Conservation (phyloP, 1,140 invertebrate genomes). For the Adoxophyes honmai region DNA sequence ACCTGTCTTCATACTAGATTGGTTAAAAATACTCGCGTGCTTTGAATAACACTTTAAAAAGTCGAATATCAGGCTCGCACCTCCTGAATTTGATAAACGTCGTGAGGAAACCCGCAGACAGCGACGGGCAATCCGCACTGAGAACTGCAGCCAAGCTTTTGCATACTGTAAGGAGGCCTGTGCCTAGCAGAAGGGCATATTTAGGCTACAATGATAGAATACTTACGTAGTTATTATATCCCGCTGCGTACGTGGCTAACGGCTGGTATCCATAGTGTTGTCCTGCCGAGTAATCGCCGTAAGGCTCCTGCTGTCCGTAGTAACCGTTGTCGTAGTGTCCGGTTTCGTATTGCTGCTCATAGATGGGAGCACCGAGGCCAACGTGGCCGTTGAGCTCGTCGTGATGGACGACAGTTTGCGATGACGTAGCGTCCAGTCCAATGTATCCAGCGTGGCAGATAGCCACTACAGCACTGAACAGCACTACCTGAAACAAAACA, state of each 20-base stretch:
- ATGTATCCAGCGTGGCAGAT: conserved; percentile 7
- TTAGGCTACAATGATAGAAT: too few relatives aligned
- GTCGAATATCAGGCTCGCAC: too few relatives aligned
- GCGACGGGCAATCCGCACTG: too few relatives aligned
- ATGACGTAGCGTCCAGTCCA: conserved; percentile 1
- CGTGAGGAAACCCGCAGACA: too few relatives aligned
- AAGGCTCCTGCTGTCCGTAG: background rate
- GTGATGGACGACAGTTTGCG: conserved; percentile 6
- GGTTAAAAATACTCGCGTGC: too few relatives aligned
- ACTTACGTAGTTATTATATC: conserved; percentile 13
- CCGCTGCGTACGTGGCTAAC: background rate
- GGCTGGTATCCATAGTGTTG: background rate
- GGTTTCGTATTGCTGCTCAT: background rate
- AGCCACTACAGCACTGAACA: background rate
- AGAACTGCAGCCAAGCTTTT: too few relatives aligned
- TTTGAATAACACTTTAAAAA: too few relatives aligned
- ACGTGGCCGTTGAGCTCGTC: background rate
- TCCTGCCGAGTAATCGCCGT: background rate
- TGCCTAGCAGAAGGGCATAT: too few relatives aligned
- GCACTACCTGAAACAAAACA: conserved; percentile 1
- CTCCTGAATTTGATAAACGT: too few relatives aligned
- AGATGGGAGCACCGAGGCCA: background rate
- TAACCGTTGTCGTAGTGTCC: background rate
- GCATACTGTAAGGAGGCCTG: too few relatives aligned
- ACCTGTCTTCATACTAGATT: too few relatives aligned